phyloP scores from a whole-genome alignment of 2,888 invertebrate species.

The Drosophila prolongata region DNA sequence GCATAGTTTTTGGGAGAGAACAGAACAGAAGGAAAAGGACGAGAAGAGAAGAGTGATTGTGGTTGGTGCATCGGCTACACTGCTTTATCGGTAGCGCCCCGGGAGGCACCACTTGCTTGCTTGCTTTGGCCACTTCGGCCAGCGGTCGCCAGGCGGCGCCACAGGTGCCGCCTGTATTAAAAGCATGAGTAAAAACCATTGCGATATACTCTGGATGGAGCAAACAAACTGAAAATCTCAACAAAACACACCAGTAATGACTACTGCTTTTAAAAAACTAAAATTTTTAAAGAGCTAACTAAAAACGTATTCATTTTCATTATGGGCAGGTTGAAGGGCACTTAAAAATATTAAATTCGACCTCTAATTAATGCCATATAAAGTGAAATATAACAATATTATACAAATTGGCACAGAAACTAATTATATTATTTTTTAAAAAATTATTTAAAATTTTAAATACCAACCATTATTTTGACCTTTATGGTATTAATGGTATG shows the following conservation, averaged over 20 bases:
- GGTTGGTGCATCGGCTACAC: constrained; percentile 33
- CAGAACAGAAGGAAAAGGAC: background rate
- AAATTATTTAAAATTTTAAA: too few species aligned
- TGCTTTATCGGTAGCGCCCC: constrained; percentile 4
- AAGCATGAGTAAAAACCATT: constrained; percentile 13
- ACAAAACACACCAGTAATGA: constrained; percentile 1
- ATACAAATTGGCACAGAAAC: too few species aligned
- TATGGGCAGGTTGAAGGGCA: too few species aligned
- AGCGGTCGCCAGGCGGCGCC: constrained; percentile 19
- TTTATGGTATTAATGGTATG: too few species aligned
- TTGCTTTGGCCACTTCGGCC: background rate
- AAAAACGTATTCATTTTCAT: background rate
- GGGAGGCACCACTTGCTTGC: background rate
- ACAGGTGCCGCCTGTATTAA: background rate
- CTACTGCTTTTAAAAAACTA: too few species aligned
- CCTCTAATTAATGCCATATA: too few species aligned
- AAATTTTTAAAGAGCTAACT: background rate
- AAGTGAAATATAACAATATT: too few species aligned
- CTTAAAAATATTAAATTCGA: too few species aligned
- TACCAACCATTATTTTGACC: too few species aligned
- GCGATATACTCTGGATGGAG: constrained; percentile 1
- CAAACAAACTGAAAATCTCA: background rate
- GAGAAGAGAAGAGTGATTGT: constrained; percentile 15
- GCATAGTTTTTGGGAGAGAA: background rate
- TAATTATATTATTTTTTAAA: too few species aligned